Conservation (phyloP, 1,140 invertebrate species). For the Drosophila sucinea region DNA sequence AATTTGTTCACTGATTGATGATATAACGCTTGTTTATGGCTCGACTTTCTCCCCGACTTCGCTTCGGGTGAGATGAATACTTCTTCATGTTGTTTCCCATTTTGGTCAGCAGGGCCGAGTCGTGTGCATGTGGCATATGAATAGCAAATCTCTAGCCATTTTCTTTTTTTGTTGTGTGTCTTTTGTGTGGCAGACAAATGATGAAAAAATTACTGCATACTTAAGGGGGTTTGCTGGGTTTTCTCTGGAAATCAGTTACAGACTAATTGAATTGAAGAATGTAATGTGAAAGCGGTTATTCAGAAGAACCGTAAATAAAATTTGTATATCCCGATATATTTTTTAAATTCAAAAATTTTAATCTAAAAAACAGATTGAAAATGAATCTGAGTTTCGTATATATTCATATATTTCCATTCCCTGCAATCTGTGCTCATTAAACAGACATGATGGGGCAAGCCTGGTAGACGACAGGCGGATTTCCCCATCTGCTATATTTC, state of each 20-base stretch:
- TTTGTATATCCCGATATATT: too few species aligned
- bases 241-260: neutral
- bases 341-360: too few species aligned
- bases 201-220: slow-evolving; percentile 13
- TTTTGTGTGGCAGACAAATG: neutral
- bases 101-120: neutral
- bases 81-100: slow-evolving; percentile 2
- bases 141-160: slow-evolving; percentile 20
- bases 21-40: slow-evolving; percentile 55
- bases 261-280: too few species aligned
- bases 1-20: slow-evolving; percentile 79
- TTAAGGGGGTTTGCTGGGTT: neutral
- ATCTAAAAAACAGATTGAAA: too few species aligned
- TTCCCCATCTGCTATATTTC: neutral
- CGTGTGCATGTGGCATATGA: slow-evolving; percentile 29
- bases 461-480: slow-evolving; percentile 47
- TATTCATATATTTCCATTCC: neutral
- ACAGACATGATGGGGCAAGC: slow-evolving; percentile 44
- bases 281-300: too few species aligned
- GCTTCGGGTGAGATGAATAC: slow-evolving; percentile 7
- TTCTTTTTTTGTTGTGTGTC: neutral
- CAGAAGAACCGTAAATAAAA: too few species aligned
- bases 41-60: neutral
- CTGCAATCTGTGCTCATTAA: slow-evolving; percentile 50
- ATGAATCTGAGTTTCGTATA: neutral